These are phyloP conservation scores for Slavum lentiscoides DNA, from an alignment of 2,888 invertebrate species.

Conservation along the genomic window DNA sequence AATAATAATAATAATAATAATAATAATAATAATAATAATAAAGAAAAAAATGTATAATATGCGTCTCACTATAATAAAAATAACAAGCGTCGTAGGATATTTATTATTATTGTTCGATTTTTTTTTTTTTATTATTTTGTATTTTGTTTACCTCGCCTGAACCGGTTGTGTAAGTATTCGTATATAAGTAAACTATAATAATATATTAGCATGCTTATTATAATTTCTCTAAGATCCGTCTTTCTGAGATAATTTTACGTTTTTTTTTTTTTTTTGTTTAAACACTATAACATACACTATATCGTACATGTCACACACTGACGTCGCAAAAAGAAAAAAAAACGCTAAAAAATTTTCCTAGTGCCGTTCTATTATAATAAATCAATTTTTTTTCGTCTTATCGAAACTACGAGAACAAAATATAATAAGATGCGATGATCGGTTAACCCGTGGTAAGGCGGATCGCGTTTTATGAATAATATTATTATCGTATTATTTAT, in stretches of 20 bases:
- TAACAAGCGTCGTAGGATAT: not conserved
- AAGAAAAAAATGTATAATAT: no score
- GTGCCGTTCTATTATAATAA: no score
- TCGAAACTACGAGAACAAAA: conserved; percentile 7
- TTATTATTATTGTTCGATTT: not conserved
- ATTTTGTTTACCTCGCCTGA: conserved; percentile 29
- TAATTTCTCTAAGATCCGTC: not conserved
- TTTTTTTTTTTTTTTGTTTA: not conserved
- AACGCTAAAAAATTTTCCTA: no score
- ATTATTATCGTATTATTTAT: not conserved
- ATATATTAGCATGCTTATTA: not conserved
- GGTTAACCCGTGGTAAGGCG: not conserved
- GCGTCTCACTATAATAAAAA: conserved; percentile 15
- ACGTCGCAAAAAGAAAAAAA: no score
- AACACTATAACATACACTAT: not conserved
- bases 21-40: no score
- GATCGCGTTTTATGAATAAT: not conserved
- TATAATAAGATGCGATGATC: no score
- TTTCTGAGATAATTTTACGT: not conserved
- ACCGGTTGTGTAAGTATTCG: conserved; percentile 16
- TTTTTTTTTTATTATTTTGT: not conserved
- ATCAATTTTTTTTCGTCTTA: not conserved
- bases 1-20: no score
- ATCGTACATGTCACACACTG: no score
- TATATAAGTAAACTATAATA: not conserved